phyloP scores from a whole-genome alignment of 1,140 invertebrate genomes.

The Leptinotarsa texana region DNA sequence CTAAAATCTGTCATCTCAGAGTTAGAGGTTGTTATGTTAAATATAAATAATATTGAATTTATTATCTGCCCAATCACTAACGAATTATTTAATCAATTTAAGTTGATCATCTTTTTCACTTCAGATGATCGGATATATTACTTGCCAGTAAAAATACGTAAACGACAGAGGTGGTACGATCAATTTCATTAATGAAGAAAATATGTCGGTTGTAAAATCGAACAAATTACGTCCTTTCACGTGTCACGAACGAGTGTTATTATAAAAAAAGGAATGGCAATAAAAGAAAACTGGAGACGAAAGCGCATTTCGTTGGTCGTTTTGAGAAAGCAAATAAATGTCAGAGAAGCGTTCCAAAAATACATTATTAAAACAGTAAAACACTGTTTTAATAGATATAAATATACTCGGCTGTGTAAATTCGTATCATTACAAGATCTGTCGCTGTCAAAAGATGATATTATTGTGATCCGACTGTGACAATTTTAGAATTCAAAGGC shows the following conservation, averaged over 20 bases:
- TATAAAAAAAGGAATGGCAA: background rate
- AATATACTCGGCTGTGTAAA: constrained; percentile 41
- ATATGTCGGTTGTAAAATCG: constrained; percentile 8
- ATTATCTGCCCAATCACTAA: too few relatives aligned
- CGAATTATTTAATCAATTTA: too few relatives aligned
- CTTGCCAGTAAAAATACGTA: too few relatives aligned
- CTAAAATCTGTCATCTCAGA: too few relatives aligned
- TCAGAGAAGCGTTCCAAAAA: constrained; percentile 38
- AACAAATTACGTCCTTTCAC: constrained; percentile 13
- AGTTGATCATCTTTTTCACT: too few relatives aligned
- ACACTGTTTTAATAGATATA: constrained; percentile 45
- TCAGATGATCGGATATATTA: too few relatives aligned
- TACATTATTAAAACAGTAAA: constrained; percentile 39
- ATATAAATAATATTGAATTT: too few relatives aligned
- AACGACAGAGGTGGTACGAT: background rate
- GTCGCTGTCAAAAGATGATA: constrained; percentile 39
- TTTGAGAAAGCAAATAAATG: constrained; percentile 41
- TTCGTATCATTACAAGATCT: constrained; percentile 45
- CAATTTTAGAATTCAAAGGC: constrained; percentile 21
- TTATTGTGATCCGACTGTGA: constrained; percentile 28
- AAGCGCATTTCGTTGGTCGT: constrained; percentile 37
- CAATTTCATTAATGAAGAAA: constrained; percentile 6
- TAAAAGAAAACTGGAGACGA: constrained; percentile 17
- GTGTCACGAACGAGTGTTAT: background rate
- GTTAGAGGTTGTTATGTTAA: too few relatives aligned